phyloP scores from a whole-genome alignment of 1,140 invertebrate genomes.

The Laupala kohalensis region DNA sequence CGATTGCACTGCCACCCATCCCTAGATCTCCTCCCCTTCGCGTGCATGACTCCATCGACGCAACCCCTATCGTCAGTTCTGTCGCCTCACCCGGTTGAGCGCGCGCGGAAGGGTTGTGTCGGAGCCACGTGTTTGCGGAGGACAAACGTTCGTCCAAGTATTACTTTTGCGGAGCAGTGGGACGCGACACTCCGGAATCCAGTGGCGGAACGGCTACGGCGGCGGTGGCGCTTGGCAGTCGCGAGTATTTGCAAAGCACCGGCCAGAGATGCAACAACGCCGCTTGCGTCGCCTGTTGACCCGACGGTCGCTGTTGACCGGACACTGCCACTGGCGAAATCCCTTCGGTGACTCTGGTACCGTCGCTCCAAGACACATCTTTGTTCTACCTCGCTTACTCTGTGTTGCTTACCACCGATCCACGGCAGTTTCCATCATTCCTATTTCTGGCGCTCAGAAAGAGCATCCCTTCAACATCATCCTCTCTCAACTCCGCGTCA shows the following conservation, averaged over 20 bases:
- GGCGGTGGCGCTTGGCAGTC: background rate
- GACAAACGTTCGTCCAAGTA: background rate
- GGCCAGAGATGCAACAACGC: background rate
- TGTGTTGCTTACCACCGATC: too few species aligned
- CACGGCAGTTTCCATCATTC: too few species aligned
- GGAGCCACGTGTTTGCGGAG: background rate
- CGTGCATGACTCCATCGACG: too few species aligned
- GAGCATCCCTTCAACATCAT: too few species aligned
- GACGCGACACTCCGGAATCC: background rate
- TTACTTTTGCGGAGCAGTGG: background rate
- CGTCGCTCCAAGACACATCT: too few species aligned
- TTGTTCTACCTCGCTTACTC: too few species aligned
- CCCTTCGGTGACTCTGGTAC: background rate
- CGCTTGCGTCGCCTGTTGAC: background rate
- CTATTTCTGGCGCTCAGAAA: too few species aligned
- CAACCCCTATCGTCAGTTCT: too few species aligned
- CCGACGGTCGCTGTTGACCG: background rate
- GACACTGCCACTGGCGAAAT: background rate
- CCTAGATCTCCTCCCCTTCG: too few species aligned
- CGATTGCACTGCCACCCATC: too few species aligned
- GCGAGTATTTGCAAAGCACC: background rate
- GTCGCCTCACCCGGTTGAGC: background rate
- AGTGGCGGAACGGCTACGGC: background rate
- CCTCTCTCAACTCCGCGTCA: too few species aligned
- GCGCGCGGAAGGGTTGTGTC: background rate